Conservation (phyloP, 35 echinoderm and acorn worm genomes). For the Hemicentrotus pulcherrimus region DNA sequence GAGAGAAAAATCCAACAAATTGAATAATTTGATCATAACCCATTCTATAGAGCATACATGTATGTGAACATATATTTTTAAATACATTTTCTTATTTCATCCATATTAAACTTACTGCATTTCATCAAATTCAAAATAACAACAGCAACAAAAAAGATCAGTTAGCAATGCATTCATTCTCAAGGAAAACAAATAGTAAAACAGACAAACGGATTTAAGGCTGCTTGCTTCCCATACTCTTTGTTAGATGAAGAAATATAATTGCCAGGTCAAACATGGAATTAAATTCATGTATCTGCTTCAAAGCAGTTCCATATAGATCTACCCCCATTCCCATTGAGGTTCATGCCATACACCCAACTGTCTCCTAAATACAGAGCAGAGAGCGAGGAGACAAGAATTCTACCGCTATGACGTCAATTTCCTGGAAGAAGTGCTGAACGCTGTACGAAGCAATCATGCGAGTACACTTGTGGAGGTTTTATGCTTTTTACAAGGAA, state of each 20-base stretch:
- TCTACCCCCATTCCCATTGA: not conserved
- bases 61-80: no score
- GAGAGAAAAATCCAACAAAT: no score
- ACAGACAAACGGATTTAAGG: not conserved
- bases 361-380: not conserved
- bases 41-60: no score
- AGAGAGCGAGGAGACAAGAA: not conserved
- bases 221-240: not conserved
- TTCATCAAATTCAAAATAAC: not conserved
- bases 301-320: not conserved
- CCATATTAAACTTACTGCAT: no score
- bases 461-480: not conserved
- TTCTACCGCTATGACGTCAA: slow-evolving; percentile 15
- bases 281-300: not conserved
- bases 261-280: not conserved
- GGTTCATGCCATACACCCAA: not conserved
- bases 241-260: not conserved
- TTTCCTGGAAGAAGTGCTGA: not conserved
- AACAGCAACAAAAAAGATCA: not conserved
- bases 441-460: not conserved
- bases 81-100: not conserved
- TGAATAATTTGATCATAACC: no score
- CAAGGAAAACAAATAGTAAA: not conserved
- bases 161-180: not conserved
- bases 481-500: not conserved